Conservation (phyloP, 1,140 invertebrate genomes). For the Drosophila busckii region DNA sequence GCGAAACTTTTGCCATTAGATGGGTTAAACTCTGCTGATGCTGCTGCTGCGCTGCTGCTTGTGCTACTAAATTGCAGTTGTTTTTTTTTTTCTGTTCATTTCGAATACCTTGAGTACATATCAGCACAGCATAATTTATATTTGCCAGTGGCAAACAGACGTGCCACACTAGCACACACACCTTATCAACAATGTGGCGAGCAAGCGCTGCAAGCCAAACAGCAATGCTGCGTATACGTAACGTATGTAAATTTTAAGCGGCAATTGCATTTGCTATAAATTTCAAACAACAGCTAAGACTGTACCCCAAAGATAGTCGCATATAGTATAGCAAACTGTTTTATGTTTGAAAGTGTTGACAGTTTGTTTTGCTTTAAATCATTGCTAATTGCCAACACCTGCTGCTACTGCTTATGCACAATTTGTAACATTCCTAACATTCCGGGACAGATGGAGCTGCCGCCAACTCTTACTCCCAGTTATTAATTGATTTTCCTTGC, state of each 20-base stretch:
- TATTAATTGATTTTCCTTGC: slow-evolving; percentile 38
- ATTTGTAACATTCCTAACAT: slow-evolving; percentile 8
- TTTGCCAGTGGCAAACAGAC: slow-evolving; percentile 27
- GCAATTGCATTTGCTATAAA: slow-evolving; percentile 46
- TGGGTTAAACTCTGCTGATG: slow-evolving; percentile 1
- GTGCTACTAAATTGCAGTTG: slow-evolving; percentile 47
- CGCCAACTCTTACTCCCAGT: slow-evolving; percentile 36
- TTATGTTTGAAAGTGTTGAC: too few relatives aligned
- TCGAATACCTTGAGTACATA: slow-evolving; percentile 55
- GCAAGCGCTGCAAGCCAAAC: slow-evolving; percentile 10
- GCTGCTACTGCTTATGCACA: slow-evolving; percentile 15
- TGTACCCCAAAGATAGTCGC: too few relatives aligned
- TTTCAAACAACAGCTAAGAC: too few relatives aligned
- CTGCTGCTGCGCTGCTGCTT: neutral
- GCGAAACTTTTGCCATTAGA: slow-evolving; percentile 57
- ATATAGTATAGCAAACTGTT: too few relatives aligned
- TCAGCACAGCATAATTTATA: slow-evolving; percentile 62
- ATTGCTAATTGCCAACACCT: slow-evolving; percentile 34
- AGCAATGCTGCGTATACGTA: slow-evolving; percentile 33
- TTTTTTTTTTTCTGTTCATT: slow-evolving; percentile 32
- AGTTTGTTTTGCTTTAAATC: slow-evolving; percentile 18
- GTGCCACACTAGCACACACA: slow-evolving; percentile 4
- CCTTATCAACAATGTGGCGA: slow-evolving; percentile 41
- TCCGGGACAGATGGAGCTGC: slow-evolving; percentile 17
- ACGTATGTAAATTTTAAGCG: slow-evolving; percentile 49